Base-by-base conservation (phyloP, 2,888 invertebrate species). In the Thelaira solivaga region DNA sequence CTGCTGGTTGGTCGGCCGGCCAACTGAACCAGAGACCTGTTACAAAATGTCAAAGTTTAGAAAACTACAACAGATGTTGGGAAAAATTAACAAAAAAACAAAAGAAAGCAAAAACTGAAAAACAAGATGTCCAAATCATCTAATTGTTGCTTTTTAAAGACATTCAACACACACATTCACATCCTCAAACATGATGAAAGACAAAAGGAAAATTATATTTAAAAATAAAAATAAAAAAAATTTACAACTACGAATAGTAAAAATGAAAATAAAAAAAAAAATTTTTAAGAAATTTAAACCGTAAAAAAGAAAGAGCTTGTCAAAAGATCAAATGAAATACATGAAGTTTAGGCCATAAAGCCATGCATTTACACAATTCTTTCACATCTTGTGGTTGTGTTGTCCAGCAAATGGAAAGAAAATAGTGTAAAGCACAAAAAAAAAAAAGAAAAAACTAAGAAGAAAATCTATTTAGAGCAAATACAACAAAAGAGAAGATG, bases 1-100 rank as follows among this genome's bases (percentile, higher is more conserved):
- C n/a, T n/a, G 47, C 22, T 45, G 31, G 11, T 36, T 41, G 18
- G 13, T 41, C 16, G 29, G 34, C 16, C 41, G 57, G 43, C 65
- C 73, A 31, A 59, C 57, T 74, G 65, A 74, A 74, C 73, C 16
- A 26, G 51, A 41, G 59, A 51, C 73, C 57, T 65, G 59, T 36
- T 65, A 73, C 68, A 73, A 69, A 65, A 73, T 77, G 77, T 73
- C 73, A 77, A 73, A 77, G 77, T 69, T 77, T 59, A 73, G 45
- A 73, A 55, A 73, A 77, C 68, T 77, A 68, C 77, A 77, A 73
- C 77, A 77, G 77, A 73, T 73, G 73, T 68, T 31, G 61, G 22
- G 20, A 34, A 20, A 41, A 41, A 34, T 34, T 41, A 29, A 39
- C 10, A 31, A 26, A 10, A 16, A 49, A 49, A 29, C 39, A 39